phyloP scores from a whole-genome alignment of 1,140 invertebrate species.

The Schlechtendalia chinensis region DNA sequence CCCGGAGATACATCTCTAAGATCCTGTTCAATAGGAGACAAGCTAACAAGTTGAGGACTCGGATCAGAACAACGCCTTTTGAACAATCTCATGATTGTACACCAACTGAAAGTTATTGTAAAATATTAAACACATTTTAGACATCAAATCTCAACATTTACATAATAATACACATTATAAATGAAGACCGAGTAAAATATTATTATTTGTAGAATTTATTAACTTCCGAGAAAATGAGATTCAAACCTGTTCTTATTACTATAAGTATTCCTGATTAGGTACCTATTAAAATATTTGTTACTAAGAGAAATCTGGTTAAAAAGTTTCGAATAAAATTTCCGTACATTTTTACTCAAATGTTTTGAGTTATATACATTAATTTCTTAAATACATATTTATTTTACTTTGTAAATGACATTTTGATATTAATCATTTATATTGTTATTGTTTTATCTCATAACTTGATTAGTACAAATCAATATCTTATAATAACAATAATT shows the following conservation, averaged over 20 bases:
- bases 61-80: slow-evolving; percentile 59
- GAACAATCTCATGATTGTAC: slow-evolving; percentile 59
- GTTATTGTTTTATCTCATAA: neutral
- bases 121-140: neutral
- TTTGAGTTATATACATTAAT: neutral
- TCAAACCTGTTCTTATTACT: slow-evolving; percentile 2
- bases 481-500: neutral
- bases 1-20: slow-evolving; percentile 51
- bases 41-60: slow-evolving; percentile 61
- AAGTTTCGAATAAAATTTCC: neutral
- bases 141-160: neutral
- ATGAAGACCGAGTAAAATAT: neutral
- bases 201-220: neutral
- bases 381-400: neutral
- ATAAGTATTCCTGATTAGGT: neutral
- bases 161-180: too few relatives aligned
- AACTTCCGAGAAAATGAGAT: neutral
- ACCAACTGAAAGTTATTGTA: neutral
- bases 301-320: slow-evolving; percentile 4
- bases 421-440: neutral
- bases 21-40: slow-evolving; percentile 59
- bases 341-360: neutral
- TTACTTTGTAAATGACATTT: neutral
- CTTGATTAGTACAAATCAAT: neutral
- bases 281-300: slow-evolving; percentile 12